Percentiles rank a stretch among this genome's conserved stretches.
These are phyloP conservation scores for Callorhinus ursinus DNA, from an alignment of 2,113 vertebrate genomes.

Conservation along the genomic window DNA sequence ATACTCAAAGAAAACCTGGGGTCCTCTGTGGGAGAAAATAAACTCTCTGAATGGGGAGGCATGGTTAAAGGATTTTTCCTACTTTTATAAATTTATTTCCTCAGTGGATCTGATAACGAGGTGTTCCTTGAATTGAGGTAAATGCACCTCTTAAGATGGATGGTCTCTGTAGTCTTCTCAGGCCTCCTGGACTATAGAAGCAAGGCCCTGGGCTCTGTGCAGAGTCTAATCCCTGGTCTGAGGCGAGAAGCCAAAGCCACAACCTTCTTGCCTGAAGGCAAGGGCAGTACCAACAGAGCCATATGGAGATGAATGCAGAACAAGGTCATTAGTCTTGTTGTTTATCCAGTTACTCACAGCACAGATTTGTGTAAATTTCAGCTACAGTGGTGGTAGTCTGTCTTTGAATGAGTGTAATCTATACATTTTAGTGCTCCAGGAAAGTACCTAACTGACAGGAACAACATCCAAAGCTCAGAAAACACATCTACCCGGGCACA, in stretches of 20 bases:
- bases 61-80: not conserved
- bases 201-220: not conserved
- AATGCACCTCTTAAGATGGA: not conserved
- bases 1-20: not conserved
- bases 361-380: conserved; percentile 63
- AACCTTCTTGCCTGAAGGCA: conserved; percentile 43
- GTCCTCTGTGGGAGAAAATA: not conserved
- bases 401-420: conserved; percentile 74
- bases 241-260: conserved; percentile 44
- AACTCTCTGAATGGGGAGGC: not conserved
- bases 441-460: conserved; percentile 52
- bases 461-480: conserved; percentile 42
- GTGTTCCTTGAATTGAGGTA: not conserved
- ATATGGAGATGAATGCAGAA: conserved; percentile 57
- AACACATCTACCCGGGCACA: not conserved
- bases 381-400: not conserved
- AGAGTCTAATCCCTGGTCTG: conserved; percentile 51
- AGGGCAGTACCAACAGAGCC: conserved; percentile 38
- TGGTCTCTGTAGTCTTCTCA: not conserved
- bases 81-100: conserved; percentile 8
- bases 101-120: not conserved
- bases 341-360: conserved; percentile 56
- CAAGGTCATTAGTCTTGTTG: conserved; percentile 68
- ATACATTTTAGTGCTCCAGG: conserved; percentile 51
- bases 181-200: not conserved